Evolutionary conservation across 2,113 vertebrate genomes (phyloP).

Genomic region (Eublepharis macularius): DNA sequence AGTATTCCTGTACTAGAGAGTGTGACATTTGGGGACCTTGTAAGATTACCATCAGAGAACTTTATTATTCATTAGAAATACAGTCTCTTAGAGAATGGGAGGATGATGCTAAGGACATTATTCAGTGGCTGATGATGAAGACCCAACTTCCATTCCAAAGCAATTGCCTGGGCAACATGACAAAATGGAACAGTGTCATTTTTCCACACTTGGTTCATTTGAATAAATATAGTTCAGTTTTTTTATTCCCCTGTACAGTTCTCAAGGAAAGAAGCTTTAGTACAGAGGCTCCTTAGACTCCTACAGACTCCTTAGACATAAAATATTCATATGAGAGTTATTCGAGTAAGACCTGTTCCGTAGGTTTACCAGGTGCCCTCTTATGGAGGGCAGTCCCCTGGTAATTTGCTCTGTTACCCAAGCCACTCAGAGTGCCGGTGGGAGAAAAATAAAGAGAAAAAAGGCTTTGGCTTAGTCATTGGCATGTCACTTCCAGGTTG

Average conservation of each 20-base stretch:
- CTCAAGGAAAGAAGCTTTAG: no score
- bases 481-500: no score
- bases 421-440: no score
- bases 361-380: no score
- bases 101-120: neutral
- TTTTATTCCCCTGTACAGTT: no score
- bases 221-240: neutral
- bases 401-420: no score
- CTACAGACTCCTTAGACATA: neutral
- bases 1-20: neutral
- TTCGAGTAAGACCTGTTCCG: neutral
- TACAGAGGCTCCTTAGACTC: neutral
- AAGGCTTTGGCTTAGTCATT: no score
- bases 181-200: neutral
- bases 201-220: neutral
- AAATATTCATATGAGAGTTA: neutral
- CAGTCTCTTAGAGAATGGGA: neutral
- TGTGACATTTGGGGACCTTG: neutral
- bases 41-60: neutral
- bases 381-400: no score
- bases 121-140: neutral
- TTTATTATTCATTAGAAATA: neutral
- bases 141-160: neutral
- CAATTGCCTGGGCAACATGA: neutral
- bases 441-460: no score